Conservation (phyloP, 2,113 vertebrate species). For the Tauraco erythrolophus region DNA sequence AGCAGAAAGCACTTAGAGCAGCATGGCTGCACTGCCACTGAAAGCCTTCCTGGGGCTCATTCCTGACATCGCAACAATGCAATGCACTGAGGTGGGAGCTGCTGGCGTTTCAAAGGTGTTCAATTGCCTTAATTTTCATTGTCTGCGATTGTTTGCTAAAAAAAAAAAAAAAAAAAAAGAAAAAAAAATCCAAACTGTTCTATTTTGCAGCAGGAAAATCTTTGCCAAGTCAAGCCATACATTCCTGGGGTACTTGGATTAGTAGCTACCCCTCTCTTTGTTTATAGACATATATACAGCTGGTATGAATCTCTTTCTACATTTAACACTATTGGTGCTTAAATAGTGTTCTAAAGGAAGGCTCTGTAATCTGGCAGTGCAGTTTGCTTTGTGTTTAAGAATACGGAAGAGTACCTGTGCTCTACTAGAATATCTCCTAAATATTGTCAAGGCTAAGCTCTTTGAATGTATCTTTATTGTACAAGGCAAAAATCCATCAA, state of each 20-base stretch:
- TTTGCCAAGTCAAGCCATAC: not conserved
- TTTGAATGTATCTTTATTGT: not conserved
- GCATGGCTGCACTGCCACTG: constrained; percentile 25
- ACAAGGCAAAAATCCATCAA: not conserved
- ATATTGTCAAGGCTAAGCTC: not conserved
- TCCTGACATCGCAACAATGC: constrained; percentile 31
- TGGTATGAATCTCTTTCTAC: not conserved
- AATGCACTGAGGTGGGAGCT: not conserved
- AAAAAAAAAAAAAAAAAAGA: not conserved
- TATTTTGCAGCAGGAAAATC: not conserved
- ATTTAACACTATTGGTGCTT: not conserved
- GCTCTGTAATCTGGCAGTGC: not conserved
- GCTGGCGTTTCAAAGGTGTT: constrained; percentile 7
- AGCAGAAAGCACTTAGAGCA: constrained; percentile 62
- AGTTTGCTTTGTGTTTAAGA: not conserved
- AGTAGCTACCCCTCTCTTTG: not conserved
- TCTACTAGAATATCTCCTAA: not conserved
- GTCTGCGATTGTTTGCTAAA: constrained; percentile 16
- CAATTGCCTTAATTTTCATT: constrained; percentile 29
- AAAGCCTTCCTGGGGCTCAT: constrained; percentile 41
- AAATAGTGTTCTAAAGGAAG: not conserved
- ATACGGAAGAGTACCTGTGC: not conserved
- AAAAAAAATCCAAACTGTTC: not conserved
- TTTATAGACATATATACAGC: not conserved
- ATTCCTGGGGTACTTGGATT: not conserved